Conservation (phyloP, 2,888 invertebrate genomes). For the Trissolcus japonicus region DNA sequence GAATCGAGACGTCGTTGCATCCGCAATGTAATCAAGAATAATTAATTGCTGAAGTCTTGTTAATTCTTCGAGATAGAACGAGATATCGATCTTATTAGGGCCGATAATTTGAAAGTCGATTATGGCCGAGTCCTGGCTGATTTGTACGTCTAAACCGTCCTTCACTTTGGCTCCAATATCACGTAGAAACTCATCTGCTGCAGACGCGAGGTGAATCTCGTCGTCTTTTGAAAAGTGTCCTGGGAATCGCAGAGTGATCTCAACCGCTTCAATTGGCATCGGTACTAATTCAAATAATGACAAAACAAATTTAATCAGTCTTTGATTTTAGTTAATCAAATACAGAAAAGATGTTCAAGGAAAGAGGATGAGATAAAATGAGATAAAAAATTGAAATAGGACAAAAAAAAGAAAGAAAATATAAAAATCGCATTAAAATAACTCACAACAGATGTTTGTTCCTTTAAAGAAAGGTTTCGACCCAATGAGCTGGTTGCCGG, state of each 20-base stretch:
- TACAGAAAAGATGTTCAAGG: too few species aligned
- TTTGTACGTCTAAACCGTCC: constrained; percentile 67
- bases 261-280: constrained; percentile 86
- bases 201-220: constrained; percentile 65
- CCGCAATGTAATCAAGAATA: constrained; percentile 78
- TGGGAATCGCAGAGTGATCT: constrained; percentile 85
- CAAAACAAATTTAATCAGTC: constrained; percentile 13
- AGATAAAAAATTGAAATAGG: too few species aligned
- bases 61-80: constrained; percentile 87
- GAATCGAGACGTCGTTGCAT: constrained; percentile 82
- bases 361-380: too few species aligned
- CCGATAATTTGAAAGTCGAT: constrained; percentile 80
- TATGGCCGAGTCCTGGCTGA: constrained; percentile 70
- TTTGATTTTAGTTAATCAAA: too few species aligned
- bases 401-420: not conserved
- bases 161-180: constrained; percentile 71
- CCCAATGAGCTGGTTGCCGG: constrained; percentile 83
- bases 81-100: constrained; percentile 85
- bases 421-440: not conserved
- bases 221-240: constrained; percentile 78
- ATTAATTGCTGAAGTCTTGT: constrained; percentile 79
- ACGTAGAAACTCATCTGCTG: constrained; percentile 69
- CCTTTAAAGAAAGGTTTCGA: constrained; percentile 81
- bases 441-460: constrained; percentile 79
- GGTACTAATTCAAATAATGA: constrained; percentile 76